Percentiles rank a stretch among this genome's conserved stretches.
Evolutionary conservation across 2,797 vertebrate species (phyloP).

Genomic region (Rhinoraja longicauda): DNA sequence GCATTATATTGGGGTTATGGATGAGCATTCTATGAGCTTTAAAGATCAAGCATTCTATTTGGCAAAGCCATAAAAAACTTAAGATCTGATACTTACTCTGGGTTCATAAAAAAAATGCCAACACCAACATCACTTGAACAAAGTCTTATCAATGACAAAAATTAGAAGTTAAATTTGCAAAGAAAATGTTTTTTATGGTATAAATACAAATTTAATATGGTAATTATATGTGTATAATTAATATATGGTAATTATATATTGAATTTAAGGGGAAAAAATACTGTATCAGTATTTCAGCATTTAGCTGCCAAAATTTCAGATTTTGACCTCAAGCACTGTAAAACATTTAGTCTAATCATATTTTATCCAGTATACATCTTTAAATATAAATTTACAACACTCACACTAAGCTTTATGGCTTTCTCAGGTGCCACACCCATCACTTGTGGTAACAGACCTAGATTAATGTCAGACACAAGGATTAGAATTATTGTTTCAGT

Average conservation of each 20-base stretch:
- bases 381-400: constrained; percentile 50
- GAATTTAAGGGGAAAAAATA: not conserved
- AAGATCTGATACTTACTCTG: not conserved
- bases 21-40: too few relatives aligned
- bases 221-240: too few relatives aligned
- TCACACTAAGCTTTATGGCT: constrained; percentile 93
- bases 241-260: not conserved
- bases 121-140: not conserved
- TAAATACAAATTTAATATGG: too few relatives aligned
- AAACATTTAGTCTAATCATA: not conserved
- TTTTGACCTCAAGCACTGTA: not conserved
- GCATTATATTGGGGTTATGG: not conserved
- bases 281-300: not conserved
- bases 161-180: not conserved
- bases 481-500: not conserved
- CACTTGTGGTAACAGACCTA: constrained; percentile 87
- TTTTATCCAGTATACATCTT: not conserved
- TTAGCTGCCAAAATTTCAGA: not conserved
- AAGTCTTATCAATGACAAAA: not conserved
- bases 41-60: not conserved
- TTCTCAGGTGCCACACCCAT: constrained; percentile 90
- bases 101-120: not conserved
- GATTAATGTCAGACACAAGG: constrained; percentile 41
- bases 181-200: not conserved
- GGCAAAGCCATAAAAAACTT: not conserved